Conservation (phyloP, 2,888 invertebrate species). For the Scelioninae gen. 1 region DNA sequence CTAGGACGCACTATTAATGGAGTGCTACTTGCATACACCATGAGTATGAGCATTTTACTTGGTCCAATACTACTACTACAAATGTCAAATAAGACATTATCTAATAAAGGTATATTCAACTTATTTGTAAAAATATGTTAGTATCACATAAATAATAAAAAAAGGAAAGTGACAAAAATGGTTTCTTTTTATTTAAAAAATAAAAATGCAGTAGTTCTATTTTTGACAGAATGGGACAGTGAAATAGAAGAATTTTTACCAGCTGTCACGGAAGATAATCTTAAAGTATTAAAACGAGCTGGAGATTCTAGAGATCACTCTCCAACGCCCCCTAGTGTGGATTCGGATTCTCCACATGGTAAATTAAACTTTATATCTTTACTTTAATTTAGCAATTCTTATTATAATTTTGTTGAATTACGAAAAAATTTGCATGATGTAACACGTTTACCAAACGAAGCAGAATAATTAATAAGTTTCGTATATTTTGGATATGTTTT, state of each 20-base stretch:
- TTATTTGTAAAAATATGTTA: background rate
- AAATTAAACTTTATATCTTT: conserved; percentile 5
- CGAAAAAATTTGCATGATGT: background rate
- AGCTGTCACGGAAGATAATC: conserved; percentile 81
- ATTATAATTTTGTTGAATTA: background rate
- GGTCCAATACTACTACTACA: conserved; percentile 78
- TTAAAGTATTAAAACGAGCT: conserved; percentile 82
- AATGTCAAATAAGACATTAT: conserved; percentile 75
- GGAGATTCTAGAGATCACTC: conserved; percentile 82
- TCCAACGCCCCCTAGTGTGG: conserved; percentile 78
- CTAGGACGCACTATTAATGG: conserved; percentile 78
- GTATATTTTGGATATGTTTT: background rate
- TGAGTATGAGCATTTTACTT: conserved; percentile 80
- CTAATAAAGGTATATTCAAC: conserved; percentile 76
- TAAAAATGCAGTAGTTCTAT: background rate
- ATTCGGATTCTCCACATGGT: conserved; percentile 79
- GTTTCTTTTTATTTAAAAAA: no score
- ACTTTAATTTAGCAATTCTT: background rate
- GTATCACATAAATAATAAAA: no score
- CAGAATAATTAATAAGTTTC: background rate
- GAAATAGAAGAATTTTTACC: conserved; percentile 84
- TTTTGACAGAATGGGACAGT: conserved; percentile 81
- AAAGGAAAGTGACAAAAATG: no score
- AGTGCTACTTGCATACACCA: conserved; percentile 77
- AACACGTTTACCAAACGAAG: background rate